These are phyloP conservation scores for Orientallactaga bullata DNA, from an alignment of 2,113 vertebrate genomes.

Conservation along the genomic window DNA sequence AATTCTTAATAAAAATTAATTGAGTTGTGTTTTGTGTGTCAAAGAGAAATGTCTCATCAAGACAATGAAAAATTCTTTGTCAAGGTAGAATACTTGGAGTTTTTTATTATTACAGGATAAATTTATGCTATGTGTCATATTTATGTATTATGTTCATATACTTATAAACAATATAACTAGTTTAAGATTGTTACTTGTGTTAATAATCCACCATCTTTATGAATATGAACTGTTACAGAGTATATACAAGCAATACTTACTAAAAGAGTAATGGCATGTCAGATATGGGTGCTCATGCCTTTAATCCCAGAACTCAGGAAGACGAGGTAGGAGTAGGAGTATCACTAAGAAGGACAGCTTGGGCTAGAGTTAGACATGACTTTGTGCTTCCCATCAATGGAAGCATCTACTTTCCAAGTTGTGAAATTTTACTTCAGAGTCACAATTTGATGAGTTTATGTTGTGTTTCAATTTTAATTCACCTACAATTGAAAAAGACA, in stretches of 20 bases:
- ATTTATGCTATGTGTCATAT: background rate
- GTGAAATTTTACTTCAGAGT: background rate
- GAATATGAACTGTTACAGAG: background rate
- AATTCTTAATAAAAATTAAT: background rate
- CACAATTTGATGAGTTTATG: background rate
- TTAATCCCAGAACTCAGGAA: no score
- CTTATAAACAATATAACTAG: no score
- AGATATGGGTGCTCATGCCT: no score
- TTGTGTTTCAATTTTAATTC: background rate
- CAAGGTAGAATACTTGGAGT: background rate
- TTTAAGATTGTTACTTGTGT: no score
- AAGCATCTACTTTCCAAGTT: background rate
- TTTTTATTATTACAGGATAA: background rate
- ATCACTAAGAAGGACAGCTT: no score
- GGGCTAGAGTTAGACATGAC: background rate
- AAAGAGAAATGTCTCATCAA: background rate
- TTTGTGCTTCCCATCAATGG: background rate
- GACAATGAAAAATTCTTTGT: background rate
- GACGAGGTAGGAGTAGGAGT: no score
- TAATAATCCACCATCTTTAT: background rate
- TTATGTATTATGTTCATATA: no score
- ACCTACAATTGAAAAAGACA: background rate
- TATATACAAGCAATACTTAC: background rate
- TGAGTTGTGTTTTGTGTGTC: background rate
- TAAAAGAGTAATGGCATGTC: no score